Base-by-base conservation (phyloP, 1,140 invertebrate genomes). In the Danaus melanippus region DNA sequence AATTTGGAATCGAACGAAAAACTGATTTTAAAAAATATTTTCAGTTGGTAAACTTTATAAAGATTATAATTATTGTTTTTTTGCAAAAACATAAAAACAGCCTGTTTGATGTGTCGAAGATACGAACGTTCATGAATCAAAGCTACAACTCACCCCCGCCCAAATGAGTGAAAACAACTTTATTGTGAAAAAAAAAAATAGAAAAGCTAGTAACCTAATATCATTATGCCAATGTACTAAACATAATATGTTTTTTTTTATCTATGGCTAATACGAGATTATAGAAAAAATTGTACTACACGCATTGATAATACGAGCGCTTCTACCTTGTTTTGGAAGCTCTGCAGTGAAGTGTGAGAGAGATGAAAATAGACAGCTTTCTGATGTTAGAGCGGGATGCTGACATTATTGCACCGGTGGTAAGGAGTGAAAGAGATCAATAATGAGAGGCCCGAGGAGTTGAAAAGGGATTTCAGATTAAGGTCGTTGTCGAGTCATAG, bases 381-480 rank as follows among this genome's bases (percentile, higher is more conserved):
- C 21, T 11, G 12, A 44, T 9, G 71, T 46, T 44, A 41, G 71
- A 83, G 59, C 54, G 74, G 56, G 71, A 75, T 47, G 58, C 58
- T 46, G 53, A 67, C 70, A 76, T 79, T 84, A 86, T 86, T 86
- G 84, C 84, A 86, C 83, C 83, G 83, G 81, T 86, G 82, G 83
- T 81, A 81, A 86, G 79, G 84, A 86, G 84, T 84, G 84, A 86
- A 86, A 86, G 84, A 86, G 84, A 86, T 86, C 84, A 84, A 86
- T 86, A 86, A 86, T 86, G 84, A 86, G 84, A 84, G 74, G 74
- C 77, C 79, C 79, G 81, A 86, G 74, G 81, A 86, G 84, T 86
- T 84, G 84, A 86, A 86, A 86, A 86, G 84, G 84, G 84, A 86
- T 86, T 86, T 86, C 84, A 86, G 81, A 86, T 86, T 86, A 86